phyloP scores from a whole-genome alignment of 2,797 vertebrate species.

The Clarias pachynema region DNA sequence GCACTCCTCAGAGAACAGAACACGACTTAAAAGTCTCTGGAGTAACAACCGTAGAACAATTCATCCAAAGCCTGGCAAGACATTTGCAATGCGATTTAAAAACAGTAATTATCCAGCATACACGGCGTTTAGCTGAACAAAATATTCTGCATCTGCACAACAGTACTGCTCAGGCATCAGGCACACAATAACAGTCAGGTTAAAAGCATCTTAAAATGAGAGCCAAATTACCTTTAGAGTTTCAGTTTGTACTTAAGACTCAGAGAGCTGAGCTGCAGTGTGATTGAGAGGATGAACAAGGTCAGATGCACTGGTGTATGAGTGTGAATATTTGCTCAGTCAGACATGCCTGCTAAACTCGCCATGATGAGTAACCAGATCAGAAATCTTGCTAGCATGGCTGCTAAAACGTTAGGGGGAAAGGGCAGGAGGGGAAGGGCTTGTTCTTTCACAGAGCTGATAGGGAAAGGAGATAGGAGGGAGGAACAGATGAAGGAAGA shows the following conservation, averaged over 20 bases:
- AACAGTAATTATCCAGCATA: constrained; percentile 43
- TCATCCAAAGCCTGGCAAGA: constrained; percentile 12
- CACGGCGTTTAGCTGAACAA: constrained; percentile 25
- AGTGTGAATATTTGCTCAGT: constrained; percentile 17
- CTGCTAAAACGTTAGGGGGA: constrained; percentile 6
- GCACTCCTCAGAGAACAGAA: neutral
- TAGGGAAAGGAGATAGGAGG: neutral
- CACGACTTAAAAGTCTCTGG: neutral
- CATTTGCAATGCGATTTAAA: constrained; percentile 43
- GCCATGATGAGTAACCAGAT: constrained; percentile 36
- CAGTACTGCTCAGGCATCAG: constrained; percentile 25
- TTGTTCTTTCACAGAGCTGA: constrained; percentile 45
- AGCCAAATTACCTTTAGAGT: constrained; percentile 46
- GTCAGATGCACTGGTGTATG: constrained; percentile 2
- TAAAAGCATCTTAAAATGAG: constrained; percentile 37
- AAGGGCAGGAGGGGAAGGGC: neutral
- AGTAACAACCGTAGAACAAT: neutral
- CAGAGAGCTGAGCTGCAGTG: constrained; percentile 2
- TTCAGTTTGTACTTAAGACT: constrained; percentile 21
- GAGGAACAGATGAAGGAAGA: constrained; percentile 2
- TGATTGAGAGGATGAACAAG: neutral
- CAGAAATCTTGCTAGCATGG: constrained; percentile 26
- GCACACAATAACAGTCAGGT: constrained; percentile 43
- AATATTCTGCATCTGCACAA: constrained; percentile 28
- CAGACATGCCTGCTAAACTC: constrained; percentile 29